Evolutionary conservation across 1,140 invertebrate genomes (phyloP), one percentile per base, ranked within the genome.

Genomic region (Drosophila parvula): DNA sequence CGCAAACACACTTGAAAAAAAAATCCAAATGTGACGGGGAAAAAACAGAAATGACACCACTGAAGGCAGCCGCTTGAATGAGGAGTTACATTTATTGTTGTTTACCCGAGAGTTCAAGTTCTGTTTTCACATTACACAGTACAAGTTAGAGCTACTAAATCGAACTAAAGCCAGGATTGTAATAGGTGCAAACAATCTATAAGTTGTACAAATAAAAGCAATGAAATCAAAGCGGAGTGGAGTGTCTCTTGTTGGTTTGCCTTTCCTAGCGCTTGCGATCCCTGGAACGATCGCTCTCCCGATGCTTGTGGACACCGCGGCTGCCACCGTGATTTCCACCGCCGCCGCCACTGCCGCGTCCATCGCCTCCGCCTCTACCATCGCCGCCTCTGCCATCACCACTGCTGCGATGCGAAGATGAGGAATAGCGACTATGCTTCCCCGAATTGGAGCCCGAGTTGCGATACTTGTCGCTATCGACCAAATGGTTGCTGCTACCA

Each of bases 181-280:
- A 27, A 32, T 47, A 34, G 63, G 63, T 64, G 27, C 41, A 60
- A 64, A 64, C 58, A 22, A 63, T 67, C 38, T 61, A 38, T 14
- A 63, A 36, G 48, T 69, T 51, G 65, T 67, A 67, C 55, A 69
- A 69, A 67, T 32, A 69, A 43, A 55, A 67, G 27, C 34, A 71
- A 41, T 50, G 41, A 41, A 38, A 75, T 47, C n/a, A 12, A 63
- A 27, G 16, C 51, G 28, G 22, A 44, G 51, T 75, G 53, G 47
- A 50, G 47, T 50, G 47, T 50, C 8, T 48, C n/a, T 18, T 36
- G 22, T 28, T 64, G 28, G 14, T 14, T 53, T 12, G 7, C 36
- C 28, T 32, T 44, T n/a, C 32, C 70, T 78, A 92, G 48, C 91
- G 88, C 53, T 92, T 92, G 18, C 91, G 80, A 71, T 92, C 88